These are phyloP conservation scores for Pitangus sulphuratus DNA, from an alignment of 2,797 vertebrate genomes.

Conservation along the genomic window DNA sequence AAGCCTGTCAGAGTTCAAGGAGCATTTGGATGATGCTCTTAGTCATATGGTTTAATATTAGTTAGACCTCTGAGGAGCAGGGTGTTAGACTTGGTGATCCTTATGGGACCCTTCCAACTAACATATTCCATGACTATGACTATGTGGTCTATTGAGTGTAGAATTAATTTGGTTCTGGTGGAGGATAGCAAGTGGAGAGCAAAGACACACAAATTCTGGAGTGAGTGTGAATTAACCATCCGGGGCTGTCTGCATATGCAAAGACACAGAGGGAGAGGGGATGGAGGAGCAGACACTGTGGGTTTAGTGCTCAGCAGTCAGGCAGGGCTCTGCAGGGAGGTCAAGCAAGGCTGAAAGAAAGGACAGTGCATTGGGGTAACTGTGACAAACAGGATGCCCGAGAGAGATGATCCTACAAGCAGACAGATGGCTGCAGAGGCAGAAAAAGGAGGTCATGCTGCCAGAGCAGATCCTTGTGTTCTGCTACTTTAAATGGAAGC, in stretches of 20 bases:
- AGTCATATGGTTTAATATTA: neutral
- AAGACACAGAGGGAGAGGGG: neutral
- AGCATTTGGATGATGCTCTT: neutral
- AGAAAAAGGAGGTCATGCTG: slow-evolving; percentile 14
- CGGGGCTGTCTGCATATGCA: neutral
- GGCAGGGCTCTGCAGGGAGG: neutral
- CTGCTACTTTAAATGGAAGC: neutral
- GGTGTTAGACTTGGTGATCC: neutral
- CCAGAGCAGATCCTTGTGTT: neutral
- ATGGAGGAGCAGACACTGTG: rapidly evolving
- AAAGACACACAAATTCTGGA: neutral
- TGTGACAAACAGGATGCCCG: neutral
- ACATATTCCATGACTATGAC: neutral
- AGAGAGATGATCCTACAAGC: neutral
- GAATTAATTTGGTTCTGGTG: neutral
- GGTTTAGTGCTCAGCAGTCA: neutral
- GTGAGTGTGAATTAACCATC: neutral
- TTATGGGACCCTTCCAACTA: neutral
- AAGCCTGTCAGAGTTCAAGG: neutral
- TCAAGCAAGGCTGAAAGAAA: neutral
- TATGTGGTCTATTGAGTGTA: neutral
- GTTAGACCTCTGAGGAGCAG: neutral
- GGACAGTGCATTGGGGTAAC: neutral
- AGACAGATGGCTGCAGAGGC: slow-evolving; percentile 5
- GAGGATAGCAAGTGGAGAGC: neutral